Base-by-base conservation (phyloP, 2,113 vertebrate genomes). In the Ursus arctos region DNA sequence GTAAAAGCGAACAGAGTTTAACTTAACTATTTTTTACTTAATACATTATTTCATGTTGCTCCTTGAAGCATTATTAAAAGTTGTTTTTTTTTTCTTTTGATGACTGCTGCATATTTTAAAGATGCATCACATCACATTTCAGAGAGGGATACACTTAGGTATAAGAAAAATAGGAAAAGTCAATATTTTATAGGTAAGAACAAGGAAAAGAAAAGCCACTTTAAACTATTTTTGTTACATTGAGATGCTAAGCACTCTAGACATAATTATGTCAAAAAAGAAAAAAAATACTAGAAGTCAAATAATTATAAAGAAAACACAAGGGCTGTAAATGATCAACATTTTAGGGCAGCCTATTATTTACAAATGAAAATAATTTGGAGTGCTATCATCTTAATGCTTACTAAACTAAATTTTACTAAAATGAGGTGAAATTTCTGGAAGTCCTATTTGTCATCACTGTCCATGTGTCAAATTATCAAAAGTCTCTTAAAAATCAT, bases 341-440 rank as follows among this genome's bases (percentile, higher is more conserved):
- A 91, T 55, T 87, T 53, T 0, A 84, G 12, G 67, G 13, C 21
- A 47, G 7, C 4, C 10, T 83, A 63, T 92, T 82, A 81, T 59
- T 83, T 95, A 65, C 67, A 96, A 88, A 91, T 83, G 15, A 95
- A 97, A 80, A 82, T 53, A 92, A 59, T 40, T 87, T 85, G 24
- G 33, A 33, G 33, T 85, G 57, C 6, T 92, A 3, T 92, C 28
- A 89, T 88, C 16, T 88, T 86, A 67, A 28, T 85, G 67, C 18
- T 93, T 88, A 74, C 59, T 67, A 89, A 77, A 49, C 22, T 11
- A 67, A 57, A 88, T 49, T 95, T 65, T 74, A 61, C 40, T 93
- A 69, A 80, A 67, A 14, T 67, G 18, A 55, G 15, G 9, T 77
- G 82, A 47, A n/a, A 69, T 49, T 92, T 65, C 72, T 43, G 36